phyloP scores from a whole-genome alignment of 2,888 invertebrate species.

The Caenorhabditis virilis region DNA sequence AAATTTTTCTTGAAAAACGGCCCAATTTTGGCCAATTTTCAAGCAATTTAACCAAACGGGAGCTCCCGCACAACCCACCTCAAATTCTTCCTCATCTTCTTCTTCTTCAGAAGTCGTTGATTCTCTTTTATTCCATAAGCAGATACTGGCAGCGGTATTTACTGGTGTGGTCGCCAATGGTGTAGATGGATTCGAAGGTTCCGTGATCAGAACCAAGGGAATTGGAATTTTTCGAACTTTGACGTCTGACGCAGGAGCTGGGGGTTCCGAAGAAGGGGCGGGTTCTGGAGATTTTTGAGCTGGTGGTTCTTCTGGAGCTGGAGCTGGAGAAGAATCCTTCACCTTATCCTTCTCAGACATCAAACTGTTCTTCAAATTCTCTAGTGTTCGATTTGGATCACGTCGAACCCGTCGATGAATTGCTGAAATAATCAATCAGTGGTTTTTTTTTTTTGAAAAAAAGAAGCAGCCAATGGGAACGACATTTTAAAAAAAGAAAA shows the following conservation, averaged over 20 bases:
- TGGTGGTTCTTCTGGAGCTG: not conserved
- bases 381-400: slow-evolving; percentile 33
- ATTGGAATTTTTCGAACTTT: slow-evolving; percentile 28
- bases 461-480: not conserved
- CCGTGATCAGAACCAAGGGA: slow-evolving; percentile 56
- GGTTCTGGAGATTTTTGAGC: not conserved
- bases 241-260: too few species aligned
- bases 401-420: slow-evolving; percentile 26
- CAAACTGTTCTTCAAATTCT: slow-evolving; percentile 27
- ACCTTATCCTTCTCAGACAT: slow-evolving; percentile 16
- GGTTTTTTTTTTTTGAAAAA: slow-evolving; percentile 5
- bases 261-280: not conserved
- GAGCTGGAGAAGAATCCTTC: not conserved
- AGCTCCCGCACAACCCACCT: not conserved
- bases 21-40: not conserved
- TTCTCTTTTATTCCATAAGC: slow-evolving; percentile 23
- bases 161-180: slow-evolving; percentile 38
- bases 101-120: slow-evolving; percentile 19
- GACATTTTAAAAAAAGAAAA: not conserved
- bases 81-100: slow-evolving; percentile 15
- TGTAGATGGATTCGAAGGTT: slow-evolving; percentile 51
- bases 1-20: not conserved
- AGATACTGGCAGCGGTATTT: slow-evolving; percentile 29
- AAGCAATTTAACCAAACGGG: not conserved
- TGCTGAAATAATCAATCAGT: slow-evolving; percentile 5